Evolutionary conservation across 2,113 vertebrate genomes (phyloP).

Genomic region (Columbina picui): DNA sequence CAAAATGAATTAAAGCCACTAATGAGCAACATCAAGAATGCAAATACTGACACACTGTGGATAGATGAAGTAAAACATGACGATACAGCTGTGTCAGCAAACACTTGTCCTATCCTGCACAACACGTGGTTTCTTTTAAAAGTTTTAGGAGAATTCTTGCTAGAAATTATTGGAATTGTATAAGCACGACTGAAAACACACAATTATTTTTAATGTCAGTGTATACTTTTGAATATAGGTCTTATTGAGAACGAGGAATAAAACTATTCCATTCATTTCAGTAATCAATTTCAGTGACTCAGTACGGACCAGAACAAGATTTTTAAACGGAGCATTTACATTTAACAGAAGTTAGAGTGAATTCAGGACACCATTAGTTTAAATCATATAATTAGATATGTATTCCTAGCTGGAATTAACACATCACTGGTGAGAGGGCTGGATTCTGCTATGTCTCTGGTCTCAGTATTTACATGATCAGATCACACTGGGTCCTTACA

Average conservation of each 20-base stretch:
- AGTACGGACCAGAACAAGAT: background rate
- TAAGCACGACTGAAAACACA: background rate
- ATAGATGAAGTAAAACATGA: slow-evolving; percentile 4
- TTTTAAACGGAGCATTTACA: background rate
- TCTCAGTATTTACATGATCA: background rate
- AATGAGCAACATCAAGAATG: background rate
- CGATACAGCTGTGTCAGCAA: background rate
- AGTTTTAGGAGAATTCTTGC: background rate
- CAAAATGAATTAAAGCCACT: background rate
- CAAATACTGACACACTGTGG: slow-evolving; percentile 63
- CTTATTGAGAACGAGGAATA: background rate
- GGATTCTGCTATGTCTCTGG: background rate
- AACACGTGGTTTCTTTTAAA: rapidly evolving
- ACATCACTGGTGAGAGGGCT: background rate
- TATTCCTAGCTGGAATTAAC: background rate
- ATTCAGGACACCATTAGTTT: background rate
- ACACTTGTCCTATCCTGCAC: rapidly evolving
- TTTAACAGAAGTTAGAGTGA: background rate
- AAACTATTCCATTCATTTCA: background rate
- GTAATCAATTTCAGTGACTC: background rate
- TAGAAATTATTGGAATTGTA: background rate
- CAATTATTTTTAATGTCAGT: background rate
- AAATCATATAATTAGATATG: background rate
- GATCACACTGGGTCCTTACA: background rate
- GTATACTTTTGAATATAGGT: background rate